These are phyloP conservation scores for Semicossyphus pulcher DNA, from an alignment of 2,113 vertebrate species.

Conservation along the genomic window DNA sequence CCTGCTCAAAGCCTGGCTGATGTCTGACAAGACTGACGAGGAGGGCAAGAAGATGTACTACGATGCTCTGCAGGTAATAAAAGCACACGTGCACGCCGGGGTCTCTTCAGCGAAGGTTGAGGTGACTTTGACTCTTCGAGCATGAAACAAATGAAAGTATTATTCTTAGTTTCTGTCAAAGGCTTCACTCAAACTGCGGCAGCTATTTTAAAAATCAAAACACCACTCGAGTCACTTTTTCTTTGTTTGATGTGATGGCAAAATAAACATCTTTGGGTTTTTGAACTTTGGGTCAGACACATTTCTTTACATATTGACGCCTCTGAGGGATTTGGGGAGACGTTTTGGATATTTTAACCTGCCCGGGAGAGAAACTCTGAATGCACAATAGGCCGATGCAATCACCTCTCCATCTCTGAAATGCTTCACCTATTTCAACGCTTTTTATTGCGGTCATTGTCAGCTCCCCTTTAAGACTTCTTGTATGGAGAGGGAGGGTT, in stretches of 20 bases:
- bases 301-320: too few relatives aligned
- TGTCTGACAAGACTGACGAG: conserved; percentile 96
- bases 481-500: too few relatives aligned
- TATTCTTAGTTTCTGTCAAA: not conserved
- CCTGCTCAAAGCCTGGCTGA: conserved; percentile 98
- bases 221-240: not conserved
- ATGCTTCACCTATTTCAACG: not conserved
- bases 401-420: not conserved
- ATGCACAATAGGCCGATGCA: not conserved
- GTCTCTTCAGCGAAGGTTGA: not conserved
- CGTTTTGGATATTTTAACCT: not conserved
- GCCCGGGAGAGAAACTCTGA: not conserved
- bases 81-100: conserved; percentile 4
- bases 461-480: too few relatives aligned
- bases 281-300: not conserved
- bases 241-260: not conserved
- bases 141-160: not conserved
- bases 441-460: too few relatives aligned
- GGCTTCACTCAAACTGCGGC: not conserved
- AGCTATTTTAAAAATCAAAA: not conserved
- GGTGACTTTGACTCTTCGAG: not conserved
- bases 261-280: not conserved
- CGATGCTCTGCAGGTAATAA: conserved; percentile 91
- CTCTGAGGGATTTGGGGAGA: too few relatives aligned
- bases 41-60: conserved; percentile 97